phyloP scores from a whole-genome alignment of 2,797 vertebrate genomes.

The Pangasius mekongensis region DNA sequence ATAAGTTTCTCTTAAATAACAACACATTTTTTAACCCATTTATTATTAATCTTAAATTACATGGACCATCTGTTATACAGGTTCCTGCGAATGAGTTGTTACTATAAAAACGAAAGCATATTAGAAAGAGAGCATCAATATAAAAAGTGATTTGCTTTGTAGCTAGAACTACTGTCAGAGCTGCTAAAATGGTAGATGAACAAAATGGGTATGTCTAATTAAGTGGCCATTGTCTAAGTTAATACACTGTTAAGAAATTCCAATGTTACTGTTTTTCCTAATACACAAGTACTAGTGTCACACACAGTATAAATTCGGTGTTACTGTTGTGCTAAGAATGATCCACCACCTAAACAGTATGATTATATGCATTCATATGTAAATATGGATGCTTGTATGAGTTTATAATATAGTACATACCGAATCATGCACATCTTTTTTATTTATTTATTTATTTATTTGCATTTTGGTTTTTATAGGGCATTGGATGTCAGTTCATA shows the following conservation, averaged over 20 bases:
- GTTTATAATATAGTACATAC: not conserved
- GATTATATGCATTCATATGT: not conserved
- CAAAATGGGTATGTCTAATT: not conserved
- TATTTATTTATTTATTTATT: not conserved
- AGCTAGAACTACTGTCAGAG: not conserved
- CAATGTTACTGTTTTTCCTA: not conserved
- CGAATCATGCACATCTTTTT: not conserved
- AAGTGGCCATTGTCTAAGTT: not conserved
- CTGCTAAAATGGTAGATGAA: not conserved
- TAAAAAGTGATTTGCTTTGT: too few species aligned
- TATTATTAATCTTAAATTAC: not conserved
- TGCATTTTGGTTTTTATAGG: constrained; percentile 67
- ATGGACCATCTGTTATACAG: not conserved
- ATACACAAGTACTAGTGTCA: not conserved
- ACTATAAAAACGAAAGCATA: not conserved
- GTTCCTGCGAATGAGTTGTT: not conserved
- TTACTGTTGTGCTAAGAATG: not conserved
- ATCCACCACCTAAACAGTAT: not conserved
- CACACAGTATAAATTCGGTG: not conserved
- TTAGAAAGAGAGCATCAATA: too few species aligned
- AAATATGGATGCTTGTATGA: not conserved
- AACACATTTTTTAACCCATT: not conserved
- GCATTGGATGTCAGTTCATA: constrained; percentile 90
- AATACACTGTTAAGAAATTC: not conserved
- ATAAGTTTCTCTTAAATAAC: not conserved